Conservation (phyloP, 2,888 invertebrate species). For the Corbicula japonica region DNA sequence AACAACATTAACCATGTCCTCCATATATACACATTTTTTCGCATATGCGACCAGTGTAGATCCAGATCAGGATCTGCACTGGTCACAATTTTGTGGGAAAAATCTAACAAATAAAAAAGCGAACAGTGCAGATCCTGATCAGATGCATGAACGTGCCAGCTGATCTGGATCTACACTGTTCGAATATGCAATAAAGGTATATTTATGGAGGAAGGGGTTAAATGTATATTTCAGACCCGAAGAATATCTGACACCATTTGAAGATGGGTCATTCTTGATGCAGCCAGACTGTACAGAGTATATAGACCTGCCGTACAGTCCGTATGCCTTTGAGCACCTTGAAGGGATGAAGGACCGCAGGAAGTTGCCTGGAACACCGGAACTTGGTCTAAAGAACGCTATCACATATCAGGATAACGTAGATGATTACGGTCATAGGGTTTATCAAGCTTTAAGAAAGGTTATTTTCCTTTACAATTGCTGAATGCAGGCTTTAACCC, state of each 20-base stretch:
- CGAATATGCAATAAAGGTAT: too few relatives aligned
- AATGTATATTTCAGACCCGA: conserved; percentile 78
- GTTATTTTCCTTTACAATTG: too few relatives aligned
- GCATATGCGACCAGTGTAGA: too few relatives aligned
- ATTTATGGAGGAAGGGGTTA: background rate
- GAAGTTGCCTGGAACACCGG: conserved; percentile 88
- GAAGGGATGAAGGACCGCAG: conserved; percentile 88
- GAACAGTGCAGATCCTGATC: too few relatives aligned
- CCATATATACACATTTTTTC: too few relatives aligned
- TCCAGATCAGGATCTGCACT: too few relatives aligned
- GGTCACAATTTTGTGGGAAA: too few relatives aligned
- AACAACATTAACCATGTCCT: too few relatives aligned
- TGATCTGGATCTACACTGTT: too few relatives aligned
- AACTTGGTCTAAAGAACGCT: conserved; percentile 87
- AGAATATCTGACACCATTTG: conserved; percentile 83
- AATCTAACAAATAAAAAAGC: too few relatives aligned
- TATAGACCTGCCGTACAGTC: conserved; percentile 89
- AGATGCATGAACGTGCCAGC: too few relatives aligned
- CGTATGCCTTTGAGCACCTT: conserved; percentile 90
- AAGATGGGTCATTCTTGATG: conserved; percentile 69
- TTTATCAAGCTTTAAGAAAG: conserved; percentile 89
- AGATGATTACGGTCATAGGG: conserved; percentile 89
- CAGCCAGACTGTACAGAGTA: conserved; percentile 90
- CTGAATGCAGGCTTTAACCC: too few relatives aligned
- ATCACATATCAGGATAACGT: conserved; percentile 85